Conservation (phyloP, 1,140 invertebrate genomes). For the Idris sp. region DNA sequence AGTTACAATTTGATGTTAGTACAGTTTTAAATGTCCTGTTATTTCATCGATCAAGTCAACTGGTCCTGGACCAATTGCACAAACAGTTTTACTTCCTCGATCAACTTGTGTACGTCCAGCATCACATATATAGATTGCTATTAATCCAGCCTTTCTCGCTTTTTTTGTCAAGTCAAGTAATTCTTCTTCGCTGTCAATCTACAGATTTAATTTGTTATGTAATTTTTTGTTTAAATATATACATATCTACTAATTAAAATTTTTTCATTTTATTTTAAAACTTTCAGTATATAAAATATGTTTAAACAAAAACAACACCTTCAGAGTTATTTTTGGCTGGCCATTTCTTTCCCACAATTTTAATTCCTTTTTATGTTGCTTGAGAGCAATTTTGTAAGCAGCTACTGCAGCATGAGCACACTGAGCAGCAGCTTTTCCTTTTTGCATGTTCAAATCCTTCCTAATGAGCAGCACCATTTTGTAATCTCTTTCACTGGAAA, state of each 20-base stretch:
- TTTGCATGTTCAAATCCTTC: conserved; percentile 95
- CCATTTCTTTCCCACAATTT: conserved; percentile 87
- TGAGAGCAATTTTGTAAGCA: conserved; percentile 84
- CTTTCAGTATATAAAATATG: too few relatives aligned
- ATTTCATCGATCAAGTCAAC: conserved; percentile 86
- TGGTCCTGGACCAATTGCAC: conserved; percentile 93
- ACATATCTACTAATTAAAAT: too few relatives aligned
- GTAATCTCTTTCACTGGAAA: conserved; percentile 77
- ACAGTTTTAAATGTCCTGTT: conserved; percentile 92
- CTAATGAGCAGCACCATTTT: conserved; percentile 93
- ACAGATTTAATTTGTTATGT: too few relatives aligned
- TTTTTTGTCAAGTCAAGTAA: conserved; percentile 82
- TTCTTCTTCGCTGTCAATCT: conserved; percentile 83
- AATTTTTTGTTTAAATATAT: too few relatives aligned
- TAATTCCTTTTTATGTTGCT: conserved; percentile 82
- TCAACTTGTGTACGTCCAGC: conserved; percentile 94
- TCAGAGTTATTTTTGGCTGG: conserved; percentile 90
- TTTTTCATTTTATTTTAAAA: too few relatives aligned
- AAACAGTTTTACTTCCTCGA: conserved; percentile 90
- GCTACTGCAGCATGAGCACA: conserved; percentile 93
- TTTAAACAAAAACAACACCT: too few relatives aligned
- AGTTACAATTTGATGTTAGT: conserved; percentile 75
- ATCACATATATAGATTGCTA: conserved; percentile 88
- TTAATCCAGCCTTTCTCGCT: conserved; percentile 84
- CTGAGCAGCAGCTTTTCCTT: conserved; percentile 95